Evolutionary conservation across 1,140 invertebrate genomes (phyloP), one percentile per base, ranked within the genome.

Genomic region (Oedothorax gibbosus): DNA sequence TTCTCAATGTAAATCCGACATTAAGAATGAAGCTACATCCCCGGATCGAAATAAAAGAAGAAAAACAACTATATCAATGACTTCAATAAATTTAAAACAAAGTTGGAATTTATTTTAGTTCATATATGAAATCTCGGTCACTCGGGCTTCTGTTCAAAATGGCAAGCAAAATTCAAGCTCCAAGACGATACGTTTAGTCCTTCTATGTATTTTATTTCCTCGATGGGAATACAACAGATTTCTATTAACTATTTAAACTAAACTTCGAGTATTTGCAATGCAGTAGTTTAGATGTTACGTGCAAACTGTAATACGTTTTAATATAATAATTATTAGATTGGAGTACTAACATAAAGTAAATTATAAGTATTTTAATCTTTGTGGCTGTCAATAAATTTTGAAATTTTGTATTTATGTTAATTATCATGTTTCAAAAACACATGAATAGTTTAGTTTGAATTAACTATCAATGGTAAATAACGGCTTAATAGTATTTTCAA

Each of bases 21-120:
- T 79, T 79, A 79, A 68, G 78, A 69, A 81, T 81, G 51, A 81
- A 81, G 71, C 66, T 81, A 49, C 66, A 50, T 53, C 53, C 62
- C 54, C 69, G 10, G 12, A 66, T 10, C 14, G 57, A 66, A 49
- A 10, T 14, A 66, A 53, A 56, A 66, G 35, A 71, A 50, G 51
- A 21, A 81, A 12, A 81, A 81, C 68, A 62, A 71, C 54, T 81
- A 81, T 71, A 65, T 56, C 78, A 81, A 81, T 81, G 78, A 81
- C 62, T 62, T 71, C 78, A 69, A 81, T 81, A 81, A 81, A 81
- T 81, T 81, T 81, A 18, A 81, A 81, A 71, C 65, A 81, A 81
- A 81, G 78, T 81, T 68, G 65, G 56, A 71, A 71, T 81, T 81
- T 81, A 81, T 81, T 81, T 81, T 81, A 56, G 78, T 69, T 71